Conservation (phyloP, 2,888 invertebrate genomes). For the Folsomia manolachei region DNA sequence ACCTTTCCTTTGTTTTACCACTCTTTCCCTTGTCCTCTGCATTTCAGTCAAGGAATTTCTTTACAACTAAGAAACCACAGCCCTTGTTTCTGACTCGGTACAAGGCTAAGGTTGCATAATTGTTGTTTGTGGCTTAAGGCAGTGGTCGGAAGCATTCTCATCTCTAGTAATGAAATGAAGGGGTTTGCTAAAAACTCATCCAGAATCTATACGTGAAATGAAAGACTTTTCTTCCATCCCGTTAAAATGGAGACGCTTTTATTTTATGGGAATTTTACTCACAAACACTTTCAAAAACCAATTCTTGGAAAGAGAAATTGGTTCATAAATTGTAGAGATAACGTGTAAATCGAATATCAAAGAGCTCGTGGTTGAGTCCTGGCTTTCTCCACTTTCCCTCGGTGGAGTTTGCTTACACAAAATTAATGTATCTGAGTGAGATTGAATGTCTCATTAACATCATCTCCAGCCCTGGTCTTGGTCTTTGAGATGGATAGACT, state of each 20-base stretch:
- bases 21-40: too few species aligned
- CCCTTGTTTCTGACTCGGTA: not conserved
- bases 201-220: not conserved
- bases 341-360: not conserved
- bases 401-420: not conserved
- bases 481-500: too few species aligned
- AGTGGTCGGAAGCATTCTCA: not conserved
- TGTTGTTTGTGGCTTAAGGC: not conserved
- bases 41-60: too few species aligned
- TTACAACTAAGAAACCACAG: too few species aligned
- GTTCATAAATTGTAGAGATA: not conserved
- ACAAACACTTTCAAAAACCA: not conserved
- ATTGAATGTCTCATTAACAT: slow-evolving; percentile 3
- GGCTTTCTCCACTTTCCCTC: not conserved
- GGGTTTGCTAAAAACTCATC: not conserved
- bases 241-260: not conserved
- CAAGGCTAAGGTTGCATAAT: not conserved
- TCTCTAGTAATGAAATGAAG: not conserved
- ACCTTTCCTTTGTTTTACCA: too few species aligned
- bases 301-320: not conserved
- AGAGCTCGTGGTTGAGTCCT: not conserved
- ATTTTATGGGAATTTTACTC: not conserved
- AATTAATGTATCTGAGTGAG: not conserved
- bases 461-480: not conserved
- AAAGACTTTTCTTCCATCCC: not conserved